A percentile compares a stretch with the other conserved stretches of the same genome.
Conservation (phyloP, 2,113 vertebrate genomes). For the Apaloderma vittatum region DNA sequence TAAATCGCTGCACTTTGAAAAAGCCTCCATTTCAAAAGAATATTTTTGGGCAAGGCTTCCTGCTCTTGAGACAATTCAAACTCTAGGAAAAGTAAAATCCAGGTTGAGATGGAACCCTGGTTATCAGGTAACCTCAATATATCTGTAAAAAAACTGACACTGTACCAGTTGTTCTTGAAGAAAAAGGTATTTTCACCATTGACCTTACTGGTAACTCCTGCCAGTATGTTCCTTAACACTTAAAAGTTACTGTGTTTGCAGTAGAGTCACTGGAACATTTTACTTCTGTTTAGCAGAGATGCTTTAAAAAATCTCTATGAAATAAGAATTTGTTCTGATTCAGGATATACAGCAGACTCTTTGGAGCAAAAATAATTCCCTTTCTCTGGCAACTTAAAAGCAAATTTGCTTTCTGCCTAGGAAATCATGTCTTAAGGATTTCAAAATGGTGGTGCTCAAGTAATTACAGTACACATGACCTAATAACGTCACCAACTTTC, state of each 20-base stretch:
- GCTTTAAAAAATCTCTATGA: constrained; percentile 44
- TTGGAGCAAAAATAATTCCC: constrained; percentile 2
- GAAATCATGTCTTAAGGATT: constrained; percentile 15
- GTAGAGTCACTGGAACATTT: not conserved
- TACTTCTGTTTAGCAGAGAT: not conserved
- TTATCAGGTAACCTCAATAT: not conserved
- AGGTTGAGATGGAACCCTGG: not conserved
- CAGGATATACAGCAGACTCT: constrained; percentile 31
- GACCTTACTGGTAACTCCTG: not conserved
- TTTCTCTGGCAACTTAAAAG: constrained; percentile 10
- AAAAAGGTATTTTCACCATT: not conserved
- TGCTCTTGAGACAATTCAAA: not conserved
- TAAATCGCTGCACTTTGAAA: not conserved
- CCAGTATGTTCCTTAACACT: not conserved
- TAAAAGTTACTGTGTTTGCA: not conserved
- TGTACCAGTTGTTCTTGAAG: not conserved
- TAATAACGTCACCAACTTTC: constrained; percentile 1
- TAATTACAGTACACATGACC: not conserved
- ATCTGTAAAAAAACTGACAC: not conserved
- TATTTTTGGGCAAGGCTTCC: not conserved
- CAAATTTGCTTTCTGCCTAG: constrained; percentile 14
- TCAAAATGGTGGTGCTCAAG: constrained; percentile 22
- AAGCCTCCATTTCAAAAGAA: not conserved
- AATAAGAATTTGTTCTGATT: constrained; percentile 5
- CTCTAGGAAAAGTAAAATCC: not conserved